These are phyloP conservation scores for Labeo catla DNA, from an alignment of 2,113 vertebrate species.

Conservation along the genomic window DNA sequence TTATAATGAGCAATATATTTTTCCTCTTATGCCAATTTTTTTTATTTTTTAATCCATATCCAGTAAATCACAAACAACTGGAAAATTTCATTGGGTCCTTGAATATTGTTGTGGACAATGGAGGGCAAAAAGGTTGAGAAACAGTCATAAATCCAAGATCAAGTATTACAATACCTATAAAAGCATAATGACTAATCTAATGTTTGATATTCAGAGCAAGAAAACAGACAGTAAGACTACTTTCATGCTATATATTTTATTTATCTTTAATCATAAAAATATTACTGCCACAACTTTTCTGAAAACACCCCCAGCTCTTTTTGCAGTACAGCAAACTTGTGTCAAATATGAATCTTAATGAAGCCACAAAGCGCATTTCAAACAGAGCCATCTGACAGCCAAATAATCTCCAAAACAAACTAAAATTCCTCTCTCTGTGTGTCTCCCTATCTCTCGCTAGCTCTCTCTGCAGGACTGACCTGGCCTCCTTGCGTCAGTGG, in stretches of 20 bases:
- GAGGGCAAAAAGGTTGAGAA: neutral
- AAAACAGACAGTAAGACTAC: neutral
- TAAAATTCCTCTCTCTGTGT: neutral
- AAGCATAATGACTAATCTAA: neutral
- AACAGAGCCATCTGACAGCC: slow-evolving; percentile 10
- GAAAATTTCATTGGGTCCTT: neutral
- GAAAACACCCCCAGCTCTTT: neutral
- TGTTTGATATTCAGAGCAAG: neutral
- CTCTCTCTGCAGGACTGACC: slow-evolving; percentile 42
- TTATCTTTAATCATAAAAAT: neutral
- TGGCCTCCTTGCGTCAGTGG: slow-evolving; percentile 59
- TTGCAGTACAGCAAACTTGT: neutral
- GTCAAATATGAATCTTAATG: neutral
- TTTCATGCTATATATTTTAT: neutral
- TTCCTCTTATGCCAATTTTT: no score
- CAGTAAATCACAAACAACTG: neutral
- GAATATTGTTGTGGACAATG: neutral
- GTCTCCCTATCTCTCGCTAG: slow-evolving; percentile 14
- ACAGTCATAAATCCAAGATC: neutral
- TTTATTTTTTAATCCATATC: neutral
- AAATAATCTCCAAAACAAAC: slow-evolving; percentile 19
- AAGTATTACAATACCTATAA: no score
- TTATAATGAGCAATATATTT: no score
- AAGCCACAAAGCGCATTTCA: neutral
- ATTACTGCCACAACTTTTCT: neutral